These are phyloP conservation scores for Pogonomyrmex barbatus DNA, from an alignment of 1,140 invertebrate species.

Conservation along the genomic window DNA sequence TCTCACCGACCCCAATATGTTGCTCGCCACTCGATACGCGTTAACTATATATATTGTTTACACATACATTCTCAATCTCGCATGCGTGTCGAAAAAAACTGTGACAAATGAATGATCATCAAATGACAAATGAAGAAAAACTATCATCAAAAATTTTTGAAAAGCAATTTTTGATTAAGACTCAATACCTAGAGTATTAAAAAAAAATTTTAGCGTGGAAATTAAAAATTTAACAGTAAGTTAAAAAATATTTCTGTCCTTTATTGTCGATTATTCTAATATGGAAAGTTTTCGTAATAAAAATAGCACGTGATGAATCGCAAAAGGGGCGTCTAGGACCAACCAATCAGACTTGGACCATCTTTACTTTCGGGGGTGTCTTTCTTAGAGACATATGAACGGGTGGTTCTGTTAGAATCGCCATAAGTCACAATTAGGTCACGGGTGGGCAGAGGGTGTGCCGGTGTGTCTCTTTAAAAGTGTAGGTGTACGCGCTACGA, in stretches of 20 bases:
- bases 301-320: constrained; percentile 19
- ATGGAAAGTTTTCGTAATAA: not conserved
- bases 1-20: constrained; percentile 64
- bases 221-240: not conserved
- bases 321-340: constrained; percentile 43
- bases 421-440: constrained; percentile 85
- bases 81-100: not conserved
- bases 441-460: constrained; percentile 75
- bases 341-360: constrained; percentile 54
- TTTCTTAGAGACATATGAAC: constrained; percentile 67
- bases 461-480: constrained; percentile 66
- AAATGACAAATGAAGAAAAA: not conserved
- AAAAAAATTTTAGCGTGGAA: not conserved
- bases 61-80: not conserved
- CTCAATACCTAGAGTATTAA: not conserved
- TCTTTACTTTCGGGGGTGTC: constrained; percentile 62
- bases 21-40: constrained; percentile 57
- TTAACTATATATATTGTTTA: constrained; percentile 24
- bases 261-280: not conserved
- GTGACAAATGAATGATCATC: not conserved
- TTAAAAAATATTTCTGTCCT: not conserved
- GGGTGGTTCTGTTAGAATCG: constrained; percentile 78
- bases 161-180: not conserved
- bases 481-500: constrained; percentile 72
- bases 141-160: not conserved